These are phyloP conservation scores for Acinonyx jubatus DNA, from an alignment of 2,113 vertebrate genomes.

Conservation along the genomic window DNA sequence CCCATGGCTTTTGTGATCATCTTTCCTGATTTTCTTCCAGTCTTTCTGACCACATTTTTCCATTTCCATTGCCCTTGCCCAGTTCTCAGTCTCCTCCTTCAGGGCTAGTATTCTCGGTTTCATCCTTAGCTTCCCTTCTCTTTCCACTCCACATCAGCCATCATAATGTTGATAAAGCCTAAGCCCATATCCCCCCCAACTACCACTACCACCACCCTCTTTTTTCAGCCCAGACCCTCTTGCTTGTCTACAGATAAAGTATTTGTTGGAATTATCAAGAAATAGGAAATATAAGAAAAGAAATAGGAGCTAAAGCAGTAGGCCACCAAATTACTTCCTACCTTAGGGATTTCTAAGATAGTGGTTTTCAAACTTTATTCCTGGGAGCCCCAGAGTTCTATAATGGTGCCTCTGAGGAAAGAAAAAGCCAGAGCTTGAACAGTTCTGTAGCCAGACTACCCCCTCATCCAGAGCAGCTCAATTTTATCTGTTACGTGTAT, in stretches of 20 bases:
- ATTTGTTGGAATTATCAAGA: conserved; percentile 6
- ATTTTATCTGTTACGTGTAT: not conserved
- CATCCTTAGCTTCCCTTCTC: not conserved
- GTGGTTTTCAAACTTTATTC: not conserved
- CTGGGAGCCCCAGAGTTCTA: not conserved
- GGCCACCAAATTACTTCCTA: not conserved
- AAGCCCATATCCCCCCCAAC: not conserved
- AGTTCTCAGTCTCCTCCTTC: not conserved
- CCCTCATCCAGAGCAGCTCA: not conserved
- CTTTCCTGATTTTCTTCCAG: not conserved
- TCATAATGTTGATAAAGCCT: not conserved
- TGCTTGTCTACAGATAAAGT: not conserved
- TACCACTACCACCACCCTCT: not conserved
- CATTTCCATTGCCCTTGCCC: not conserved
- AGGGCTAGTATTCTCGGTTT: not conserved
- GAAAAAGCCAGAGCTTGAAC: not conserved
- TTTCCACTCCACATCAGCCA: not conserved
- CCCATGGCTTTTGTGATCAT: not conserved
- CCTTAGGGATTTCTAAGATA: not conserved
- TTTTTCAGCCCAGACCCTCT: not conserved
- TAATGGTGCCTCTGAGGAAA: not conserved
- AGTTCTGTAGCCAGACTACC: not conserved
- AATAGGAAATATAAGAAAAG: not conserved
- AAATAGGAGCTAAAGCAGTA: not conserved
- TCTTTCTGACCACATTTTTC: not conserved